These are phyloP conservation scores for Alethe castanea DNA, from an alignment of 2,113 vertebrate species.

Conservation along the genomic window DNA sequence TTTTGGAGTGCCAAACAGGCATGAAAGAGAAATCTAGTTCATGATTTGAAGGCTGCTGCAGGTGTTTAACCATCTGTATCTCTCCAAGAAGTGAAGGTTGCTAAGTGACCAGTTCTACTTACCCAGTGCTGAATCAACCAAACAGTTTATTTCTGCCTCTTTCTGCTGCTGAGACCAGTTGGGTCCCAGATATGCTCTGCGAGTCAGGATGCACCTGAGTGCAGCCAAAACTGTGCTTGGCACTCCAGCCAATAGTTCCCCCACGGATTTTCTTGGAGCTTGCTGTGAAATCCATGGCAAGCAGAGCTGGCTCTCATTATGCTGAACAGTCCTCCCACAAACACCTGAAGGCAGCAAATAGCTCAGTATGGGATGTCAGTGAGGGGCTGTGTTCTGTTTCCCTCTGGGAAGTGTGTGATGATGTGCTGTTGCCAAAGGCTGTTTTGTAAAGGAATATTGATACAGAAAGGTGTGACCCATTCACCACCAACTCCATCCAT, in stretches of 20 bases:
- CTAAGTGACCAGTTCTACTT: conserved; percentile 1
- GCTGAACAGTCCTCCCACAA: neutral
- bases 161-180: neutral
- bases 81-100: conserved; percentile 11
- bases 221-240: neutral
- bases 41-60: neutral
- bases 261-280: neutral
- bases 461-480: neutral
- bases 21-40: neutral
- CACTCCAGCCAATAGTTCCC: neutral
- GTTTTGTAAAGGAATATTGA: neutral
- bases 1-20: neutral
- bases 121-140: neutral
- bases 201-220: neutral
- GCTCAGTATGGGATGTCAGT: neutral
- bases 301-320: neutral
- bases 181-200: neutral
- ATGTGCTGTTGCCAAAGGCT: neutral
- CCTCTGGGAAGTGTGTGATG: neutral
- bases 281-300: conserved; percentile 18
- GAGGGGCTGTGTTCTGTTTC: neutral
- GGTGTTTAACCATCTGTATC: neutral
- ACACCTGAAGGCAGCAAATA: conserved; percentile 27
- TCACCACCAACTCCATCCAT: neutral
- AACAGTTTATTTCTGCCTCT: neutral